Conservation (phyloP, 1,140 invertebrate genomes). For the Musca domestica region DNA sequence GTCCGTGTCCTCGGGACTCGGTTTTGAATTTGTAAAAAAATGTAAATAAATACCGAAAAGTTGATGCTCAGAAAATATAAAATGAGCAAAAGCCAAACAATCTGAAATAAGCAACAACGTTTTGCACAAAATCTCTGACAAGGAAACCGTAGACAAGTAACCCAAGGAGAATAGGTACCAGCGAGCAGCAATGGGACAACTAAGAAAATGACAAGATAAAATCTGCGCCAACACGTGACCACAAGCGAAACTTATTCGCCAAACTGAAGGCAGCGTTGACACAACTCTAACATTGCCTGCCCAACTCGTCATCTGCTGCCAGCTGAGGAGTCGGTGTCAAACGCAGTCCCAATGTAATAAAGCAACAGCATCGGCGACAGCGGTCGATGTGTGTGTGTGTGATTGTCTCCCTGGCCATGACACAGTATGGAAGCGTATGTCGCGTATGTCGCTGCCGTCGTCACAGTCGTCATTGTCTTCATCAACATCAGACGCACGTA, state of each 20-base stretch:
- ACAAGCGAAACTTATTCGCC: neutral
- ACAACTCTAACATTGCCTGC: neutral
- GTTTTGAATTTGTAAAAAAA: too few species aligned
- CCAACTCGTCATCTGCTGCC: conserved; percentile 4
- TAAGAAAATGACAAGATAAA: conserved; percentile 10
- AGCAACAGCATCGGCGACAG: conserved; percentile 1
- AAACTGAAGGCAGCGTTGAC: neutral
- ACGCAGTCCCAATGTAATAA: neutral
- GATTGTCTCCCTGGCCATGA: neutral
- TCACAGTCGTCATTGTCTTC: neutral
- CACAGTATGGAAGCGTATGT: neutral
- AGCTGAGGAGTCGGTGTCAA: neutral
- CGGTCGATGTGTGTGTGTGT: neutral
- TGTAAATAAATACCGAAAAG: too few species aligned
- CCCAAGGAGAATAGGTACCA: too few species aligned
- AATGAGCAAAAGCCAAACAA: too few species aligned
- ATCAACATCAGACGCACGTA: conserved; percentile 15
- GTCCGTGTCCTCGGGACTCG: too few species aligned
- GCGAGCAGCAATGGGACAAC: neutral
- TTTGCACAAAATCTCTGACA: too few species aligned
- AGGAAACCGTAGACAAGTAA: too few species aligned
- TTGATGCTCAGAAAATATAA: too few species aligned
- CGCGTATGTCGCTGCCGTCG: neutral
- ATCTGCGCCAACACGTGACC: conserved; percentile 12
- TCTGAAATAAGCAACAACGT: too few species aligned